Conservation (phyloP, 2,888 invertebrate genomes). For the Lasioglossum figueresi region DNA sequence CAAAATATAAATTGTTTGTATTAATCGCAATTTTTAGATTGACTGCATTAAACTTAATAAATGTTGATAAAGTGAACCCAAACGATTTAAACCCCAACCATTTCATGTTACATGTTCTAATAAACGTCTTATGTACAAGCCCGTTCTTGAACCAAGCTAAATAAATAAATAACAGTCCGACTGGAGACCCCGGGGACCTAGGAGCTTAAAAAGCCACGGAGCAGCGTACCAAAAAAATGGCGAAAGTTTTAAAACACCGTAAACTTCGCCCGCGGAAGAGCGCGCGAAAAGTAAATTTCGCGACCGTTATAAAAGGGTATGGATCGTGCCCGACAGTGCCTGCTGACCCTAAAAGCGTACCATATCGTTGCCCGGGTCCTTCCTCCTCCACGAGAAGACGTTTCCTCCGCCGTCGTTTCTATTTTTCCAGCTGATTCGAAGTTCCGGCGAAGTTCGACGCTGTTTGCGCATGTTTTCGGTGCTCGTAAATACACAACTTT, state of each 20-base stretch:
- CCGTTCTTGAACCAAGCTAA: background rate
- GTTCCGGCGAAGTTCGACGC: background rate
- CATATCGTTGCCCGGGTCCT: background rate
- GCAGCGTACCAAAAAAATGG: background rate
- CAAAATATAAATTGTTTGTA: no score
- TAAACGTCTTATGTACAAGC: background rate
- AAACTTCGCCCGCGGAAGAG: background rate
- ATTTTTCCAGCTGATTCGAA: constrained; percentile 1
- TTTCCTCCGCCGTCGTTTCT: background rate
- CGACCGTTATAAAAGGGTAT: background rate
- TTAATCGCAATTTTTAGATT: no score
- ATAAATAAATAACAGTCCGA: background rate
- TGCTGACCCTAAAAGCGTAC: constrained; percentile 18
- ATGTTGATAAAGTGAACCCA: no score
- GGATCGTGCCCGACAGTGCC: background rate
- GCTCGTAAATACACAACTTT: constrained; percentile 4
- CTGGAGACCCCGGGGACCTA: background rate
- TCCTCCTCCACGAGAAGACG: background rate
- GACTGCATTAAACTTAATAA: no score
- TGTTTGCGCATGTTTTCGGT: constrained; percentile 2
- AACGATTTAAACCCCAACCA: no score
- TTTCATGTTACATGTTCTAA: no score
- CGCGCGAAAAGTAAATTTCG: constrained; percentile 22
- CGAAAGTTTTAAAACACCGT: background rate
- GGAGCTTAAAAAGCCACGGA: background rate